phyloP scores from a whole-genome alignment of 2,888 invertebrate genomes.

The Athrips mouffetella region DNA sequence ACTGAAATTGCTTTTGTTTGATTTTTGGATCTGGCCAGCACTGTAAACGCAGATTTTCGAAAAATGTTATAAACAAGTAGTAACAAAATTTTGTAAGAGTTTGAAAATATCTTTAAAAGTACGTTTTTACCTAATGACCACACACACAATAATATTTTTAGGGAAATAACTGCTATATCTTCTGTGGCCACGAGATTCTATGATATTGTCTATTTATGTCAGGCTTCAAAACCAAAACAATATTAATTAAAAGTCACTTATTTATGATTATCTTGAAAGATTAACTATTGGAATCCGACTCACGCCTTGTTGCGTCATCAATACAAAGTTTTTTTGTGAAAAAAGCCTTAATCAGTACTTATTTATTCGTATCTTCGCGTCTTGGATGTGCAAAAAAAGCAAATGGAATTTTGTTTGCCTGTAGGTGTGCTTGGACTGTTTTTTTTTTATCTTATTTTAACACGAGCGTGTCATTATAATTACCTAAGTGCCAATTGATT shows the following conservation, averaged over 20 bases:
- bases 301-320: slow-evolving; percentile 53
- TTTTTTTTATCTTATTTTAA: slow-evolving; percentile 18
- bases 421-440: slow-evolving; percentile 19
- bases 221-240: no score
- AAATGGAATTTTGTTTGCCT: slow-evolving; percentile 56
- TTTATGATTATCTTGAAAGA: slow-evolving; percentile 12
- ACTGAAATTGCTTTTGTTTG: no score
- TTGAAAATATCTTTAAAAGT: no score
- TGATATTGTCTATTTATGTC: no score
- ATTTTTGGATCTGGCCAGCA: no score
- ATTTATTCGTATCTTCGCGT: slow-evolving; percentile 45
- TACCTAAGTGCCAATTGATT: not conserved
- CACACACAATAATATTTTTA: no score
- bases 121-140: no score
- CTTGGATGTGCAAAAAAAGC: slow-evolving; percentile 52
- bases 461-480: not conserved
- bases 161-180: no score
- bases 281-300: slow-evolving; percentile 28
- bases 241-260: not conserved
- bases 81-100: no score
- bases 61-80: no score
- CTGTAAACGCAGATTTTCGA: no score
- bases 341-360: not conserved
- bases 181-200: no score
- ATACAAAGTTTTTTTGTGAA: slow-evolving; percentile 32